Base-by-base conservation (phyloP, 2,113 vertebrate species). In the Gasterosteus aculeatus region DNA sequence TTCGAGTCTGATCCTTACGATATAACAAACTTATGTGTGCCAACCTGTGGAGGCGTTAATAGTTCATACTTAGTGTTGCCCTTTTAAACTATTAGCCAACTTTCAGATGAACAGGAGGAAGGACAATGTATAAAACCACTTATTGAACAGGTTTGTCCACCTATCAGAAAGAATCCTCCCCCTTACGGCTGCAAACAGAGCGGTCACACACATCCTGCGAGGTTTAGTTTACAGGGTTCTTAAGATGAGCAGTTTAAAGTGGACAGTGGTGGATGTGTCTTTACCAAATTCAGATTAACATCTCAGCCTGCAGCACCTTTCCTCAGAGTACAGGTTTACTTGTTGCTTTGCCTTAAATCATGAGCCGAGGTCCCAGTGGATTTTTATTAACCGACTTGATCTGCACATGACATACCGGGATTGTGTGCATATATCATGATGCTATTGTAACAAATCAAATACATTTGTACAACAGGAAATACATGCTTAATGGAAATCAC, bases 121-220 rank as follows among this genome's bases (percentile, higher is more conserved):
- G 70, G 69, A 39, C 44, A 19, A 26, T 7, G 4, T 26, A 56
- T 63, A 77, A 71, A 81, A 46, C 10, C 56, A 81, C 33, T 60
- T 69, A 65, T 46, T 83, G 42, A 86, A 75, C 47, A 12, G 68
- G 57, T 69, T 69, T 64, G 61, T 76, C 78, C 42, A 46, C n/a
- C 9, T 1, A 22, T 10, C 15, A 57, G 39, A 8, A 49, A 38
- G 18, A 33, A 4, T 8, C 15, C 15, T 41, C 42, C 60, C 29
- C 65, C 69, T 33, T 16, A 39, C 42, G 38, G 35, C 60, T 67
- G 41, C 38, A 10, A n/a, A 16, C 41, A n/a, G 18, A 14, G 12
- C 4, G 1, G 54, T 29, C 33, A 29, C 51, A 22, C 69, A n/a
- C 63, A 62, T 77, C 61, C 41, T 64, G 29, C 56, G 59, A 44